Evolutionary conservation across 2,888 invertebrate species (phyloP).

Genomic region (Nasonovia ribisnigri): DNA sequence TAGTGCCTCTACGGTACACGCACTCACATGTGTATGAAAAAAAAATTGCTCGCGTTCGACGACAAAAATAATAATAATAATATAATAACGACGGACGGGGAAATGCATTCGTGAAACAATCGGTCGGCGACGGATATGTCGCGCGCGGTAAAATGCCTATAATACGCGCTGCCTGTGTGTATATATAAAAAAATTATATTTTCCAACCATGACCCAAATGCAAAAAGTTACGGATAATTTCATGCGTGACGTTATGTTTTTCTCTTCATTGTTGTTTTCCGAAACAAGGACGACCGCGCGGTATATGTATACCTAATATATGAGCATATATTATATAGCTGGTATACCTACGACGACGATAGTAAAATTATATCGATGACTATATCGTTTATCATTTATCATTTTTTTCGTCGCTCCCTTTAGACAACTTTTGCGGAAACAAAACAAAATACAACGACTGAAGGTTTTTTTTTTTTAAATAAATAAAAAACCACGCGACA

Average conservation of each 20-base stretch:
- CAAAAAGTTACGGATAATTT: constrained; percentile 62
- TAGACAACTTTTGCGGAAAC: background rate
- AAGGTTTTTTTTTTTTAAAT: constrained; percentile 16
- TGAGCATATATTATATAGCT: background rate
- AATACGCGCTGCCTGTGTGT: background rate
- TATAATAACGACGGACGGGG: background rate
- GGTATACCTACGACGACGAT: background rate
- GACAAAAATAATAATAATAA: background rate
- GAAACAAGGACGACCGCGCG: constrained; percentile 39
- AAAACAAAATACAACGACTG: constrained; percentile 3
- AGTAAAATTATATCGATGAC: background rate
- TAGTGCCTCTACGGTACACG: background rate
- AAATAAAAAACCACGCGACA: background rate
- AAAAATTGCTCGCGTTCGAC: background rate
- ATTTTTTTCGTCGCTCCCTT: background rate
- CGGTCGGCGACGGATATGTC: constrained; percentile 13
- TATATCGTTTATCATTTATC: constrained; percentile 12
- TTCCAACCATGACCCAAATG: constrained; percentile 59
- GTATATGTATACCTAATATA: background rate
- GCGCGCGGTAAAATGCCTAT: background rate
- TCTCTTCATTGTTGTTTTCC: constrained; percentile 45
- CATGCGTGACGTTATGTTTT: constrained; percentile 59
- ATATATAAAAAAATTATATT: background rate
- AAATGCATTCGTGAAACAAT: constrained; percentile 17
- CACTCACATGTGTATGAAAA: background rate